Evolutionary conservation across 1,140 invertebrate species (phyloP).

Genomic region (Dreissena polymorpha): DNA sequence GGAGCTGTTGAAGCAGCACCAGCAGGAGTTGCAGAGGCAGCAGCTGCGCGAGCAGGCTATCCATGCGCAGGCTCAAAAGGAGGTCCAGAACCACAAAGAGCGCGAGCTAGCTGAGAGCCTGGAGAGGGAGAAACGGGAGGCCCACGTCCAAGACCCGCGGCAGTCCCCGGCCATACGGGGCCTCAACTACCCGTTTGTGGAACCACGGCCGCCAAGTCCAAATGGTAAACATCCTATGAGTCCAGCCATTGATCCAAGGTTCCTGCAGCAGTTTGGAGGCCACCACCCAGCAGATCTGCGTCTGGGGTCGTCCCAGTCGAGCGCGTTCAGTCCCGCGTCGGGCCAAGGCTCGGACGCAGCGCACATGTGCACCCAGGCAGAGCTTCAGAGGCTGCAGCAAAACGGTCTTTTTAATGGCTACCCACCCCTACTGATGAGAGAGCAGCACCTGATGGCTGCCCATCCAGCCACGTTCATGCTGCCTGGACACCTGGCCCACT

Average conservation of each 20-base stretch:
- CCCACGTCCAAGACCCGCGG: constrained; percentile 28
- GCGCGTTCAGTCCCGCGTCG: constrained; percentile 60
- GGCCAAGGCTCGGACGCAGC: constrained; percentile 47
- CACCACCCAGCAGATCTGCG: constrained; percentile 54
- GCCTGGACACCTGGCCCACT: constrained; percentile 42
- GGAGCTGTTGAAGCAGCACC: constrained; percentile 52
- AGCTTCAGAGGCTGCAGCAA: constrained; percentile 52
- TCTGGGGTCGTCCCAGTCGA: constrained; percentile 51
- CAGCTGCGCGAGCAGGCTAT: constrained; percentile 49
- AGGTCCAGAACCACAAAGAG: constrained; percentile 77
- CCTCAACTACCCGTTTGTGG: constrained; percentile 51
- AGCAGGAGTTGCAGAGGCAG: constrained; percentile 41
- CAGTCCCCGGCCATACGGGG: constrained; percentile 37
- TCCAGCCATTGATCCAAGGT: constrained; percentile 53
- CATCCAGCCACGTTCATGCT: constrained; percentile 40
- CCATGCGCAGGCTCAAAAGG: constrained; percentile 80
- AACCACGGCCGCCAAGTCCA: constrained; percentile 51
- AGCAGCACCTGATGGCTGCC: constrained; percentile 58
- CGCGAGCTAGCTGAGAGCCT: constrained; percentile 16
- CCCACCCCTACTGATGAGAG: constrained; percentile 53
- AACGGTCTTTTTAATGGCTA: constrained; percentile 57
- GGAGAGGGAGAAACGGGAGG: constrained; percentile 47
- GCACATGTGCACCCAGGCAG: constrained; percentile 62
- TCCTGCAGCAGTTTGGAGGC: constrained; percentile 45
- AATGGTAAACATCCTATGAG: constrained; percentile 46